These are phyloP conservation scores for Scylla paramamosain DNA, from an alignment of 1,140 invertebrate species.

Conservation along the genomic window DNA sequence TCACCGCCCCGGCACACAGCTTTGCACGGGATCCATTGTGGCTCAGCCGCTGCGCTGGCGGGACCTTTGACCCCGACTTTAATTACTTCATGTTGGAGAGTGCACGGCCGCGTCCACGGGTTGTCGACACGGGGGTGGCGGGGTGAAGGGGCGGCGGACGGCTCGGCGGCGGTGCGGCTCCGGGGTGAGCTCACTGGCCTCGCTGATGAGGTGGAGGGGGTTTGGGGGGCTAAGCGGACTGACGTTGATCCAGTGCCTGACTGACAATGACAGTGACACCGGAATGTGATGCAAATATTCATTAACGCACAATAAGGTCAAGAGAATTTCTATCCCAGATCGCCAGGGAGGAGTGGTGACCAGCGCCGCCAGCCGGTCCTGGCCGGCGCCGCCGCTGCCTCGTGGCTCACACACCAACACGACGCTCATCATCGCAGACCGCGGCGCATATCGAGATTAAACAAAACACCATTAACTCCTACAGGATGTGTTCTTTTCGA, in stretches of 20 bases:
- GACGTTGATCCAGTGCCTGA: neutral
- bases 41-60: neutral
- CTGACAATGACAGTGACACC: neutral
- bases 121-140: neutral
- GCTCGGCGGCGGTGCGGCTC: neutral
- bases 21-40: slow-evolving; percentile 5
- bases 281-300: neutral
- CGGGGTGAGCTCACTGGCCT: too few species aligned
- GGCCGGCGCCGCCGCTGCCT: too few species aligned
- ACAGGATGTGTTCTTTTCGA: too few species aligned
- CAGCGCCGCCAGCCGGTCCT: too few species aligned
- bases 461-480: too few species aligned
- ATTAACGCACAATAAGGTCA: neutral
- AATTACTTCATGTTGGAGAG: slow-evolving; percentile 22
- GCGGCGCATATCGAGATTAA: too few species aligned
- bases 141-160: neutral
- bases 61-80: neutral
- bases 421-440: too few species aligned
- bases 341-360: neutral
- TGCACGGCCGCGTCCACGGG: neutral
- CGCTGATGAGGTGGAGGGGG: too few species aligned
- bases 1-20: neutral
- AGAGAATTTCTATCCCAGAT: neutral
- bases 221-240: neutral
- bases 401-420: too few species aligned